phyloP scores from a whole-genome alignment of 2,797 vertebrate species.

The Toxotes lorentzi region DNA sequence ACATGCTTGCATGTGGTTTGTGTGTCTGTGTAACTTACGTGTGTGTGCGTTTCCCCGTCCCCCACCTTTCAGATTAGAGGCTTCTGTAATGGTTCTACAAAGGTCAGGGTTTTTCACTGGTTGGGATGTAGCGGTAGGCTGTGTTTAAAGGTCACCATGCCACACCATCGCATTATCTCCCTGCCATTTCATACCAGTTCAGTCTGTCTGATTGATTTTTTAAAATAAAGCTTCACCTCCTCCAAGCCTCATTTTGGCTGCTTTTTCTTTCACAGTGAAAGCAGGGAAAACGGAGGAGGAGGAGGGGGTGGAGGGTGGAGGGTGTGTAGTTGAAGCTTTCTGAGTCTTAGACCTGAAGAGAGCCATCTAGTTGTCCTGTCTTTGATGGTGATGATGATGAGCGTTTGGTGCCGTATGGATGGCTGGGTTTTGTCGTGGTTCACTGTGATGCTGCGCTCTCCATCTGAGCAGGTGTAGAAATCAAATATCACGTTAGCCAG shows the following conservation, averaged over 20 bases:
- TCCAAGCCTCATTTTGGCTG: constrained; percentile 43
- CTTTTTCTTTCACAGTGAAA: constrained; percentile 38
- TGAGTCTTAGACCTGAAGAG: constrained; percentile 41
- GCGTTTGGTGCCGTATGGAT: neutral
- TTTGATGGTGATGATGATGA: constrained; percentile 39
- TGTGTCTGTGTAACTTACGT: constrained; percentile 16
- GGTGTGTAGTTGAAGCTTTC: constrained; percentile 17
- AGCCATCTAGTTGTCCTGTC: constrained; percentile 15
- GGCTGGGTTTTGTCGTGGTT: constrained; percentile 14
- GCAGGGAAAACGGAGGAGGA: neutral
- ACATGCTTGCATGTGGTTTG: constrained; percentile 18
- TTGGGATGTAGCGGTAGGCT: constrained; percentile 74
- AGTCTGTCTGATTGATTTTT: constrained; percentile 82
- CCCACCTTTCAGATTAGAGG: constrained; percentile 82
- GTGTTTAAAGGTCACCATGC: constrained; percentile 84
- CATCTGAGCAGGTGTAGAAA: constrained; percentile 27
- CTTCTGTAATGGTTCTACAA: constrained; percentile 86
- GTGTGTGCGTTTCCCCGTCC: constrained; percentile 40
- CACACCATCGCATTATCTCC: constrained; percentile 82
- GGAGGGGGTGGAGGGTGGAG: neutral
- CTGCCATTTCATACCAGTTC: constrained; percentile 85
- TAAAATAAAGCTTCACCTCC: constrained; percentile 73
- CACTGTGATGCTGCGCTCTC: neutral
- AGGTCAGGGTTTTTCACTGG: constrained; percentile 83
- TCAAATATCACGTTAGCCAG: constrained; percentile 6